These are phyloP conservation scores for Lepus oiostolus DNA, from an alignment of 2,797 vertebrate genomes.

Conservation along the genomic window DNA sequence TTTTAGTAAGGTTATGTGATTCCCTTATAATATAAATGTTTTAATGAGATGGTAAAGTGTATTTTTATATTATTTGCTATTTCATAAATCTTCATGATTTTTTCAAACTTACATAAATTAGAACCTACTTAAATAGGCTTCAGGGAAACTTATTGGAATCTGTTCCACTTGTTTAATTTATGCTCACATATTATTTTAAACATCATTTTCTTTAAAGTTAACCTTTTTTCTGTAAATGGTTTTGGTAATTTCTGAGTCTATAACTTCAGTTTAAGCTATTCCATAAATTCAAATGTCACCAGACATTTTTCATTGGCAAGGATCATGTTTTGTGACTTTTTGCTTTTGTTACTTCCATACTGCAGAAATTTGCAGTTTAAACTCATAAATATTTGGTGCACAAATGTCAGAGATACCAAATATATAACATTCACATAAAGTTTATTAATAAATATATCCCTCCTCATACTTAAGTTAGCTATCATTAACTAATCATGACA, in stretches of 20 bases:
- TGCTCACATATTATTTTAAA: background rate
- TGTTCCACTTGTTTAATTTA: background rate
- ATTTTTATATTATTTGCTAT: background rate
- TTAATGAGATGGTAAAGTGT: background rate
- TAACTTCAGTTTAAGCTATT: too few relatives aligned
- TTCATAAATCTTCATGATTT: background rate
- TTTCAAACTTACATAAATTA: background rate
- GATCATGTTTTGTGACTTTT: background rate
- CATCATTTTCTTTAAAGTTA: background rate
- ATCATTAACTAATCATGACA: background rate
- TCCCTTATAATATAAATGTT: background rate
- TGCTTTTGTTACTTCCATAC: background rate
- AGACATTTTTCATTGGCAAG: background rate
- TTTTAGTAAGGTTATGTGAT: background rate
- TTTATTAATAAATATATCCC: background rate
- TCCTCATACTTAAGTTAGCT: background rate
- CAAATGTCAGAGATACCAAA: background rate
- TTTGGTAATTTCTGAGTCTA: background rate
- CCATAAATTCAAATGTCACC: too few relatives aligned
- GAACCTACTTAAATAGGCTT: background rate
- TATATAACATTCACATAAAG: background rate
- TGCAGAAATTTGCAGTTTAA: background rate
- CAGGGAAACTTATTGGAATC: background rate
- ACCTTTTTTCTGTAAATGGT: background rate
- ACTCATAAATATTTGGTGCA: background rate